Percentiles rank a stretch among this genome's conserved stretches.
These are phyloP conservation scores for Lissocephala sabroskyi DNA, from an alignment of 2,888 invertebrate species.

Conservation along the genomic window DNA sequence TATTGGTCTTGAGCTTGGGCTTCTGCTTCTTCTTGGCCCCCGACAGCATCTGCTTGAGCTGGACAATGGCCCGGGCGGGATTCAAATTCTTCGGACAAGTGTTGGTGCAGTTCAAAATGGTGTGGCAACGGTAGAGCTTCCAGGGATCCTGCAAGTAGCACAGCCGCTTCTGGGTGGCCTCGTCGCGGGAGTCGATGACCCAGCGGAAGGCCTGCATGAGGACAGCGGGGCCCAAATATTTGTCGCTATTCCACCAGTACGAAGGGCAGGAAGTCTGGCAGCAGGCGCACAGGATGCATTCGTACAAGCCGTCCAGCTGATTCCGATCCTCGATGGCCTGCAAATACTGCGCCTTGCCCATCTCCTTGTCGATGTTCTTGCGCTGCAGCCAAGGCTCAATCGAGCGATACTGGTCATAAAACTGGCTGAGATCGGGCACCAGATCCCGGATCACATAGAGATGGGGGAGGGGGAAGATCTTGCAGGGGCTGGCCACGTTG, in stretches of 20 bases:
- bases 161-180: conserved; percentile 82
- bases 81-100: conserved; percentile 97
- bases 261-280: conserved; percentile 97
- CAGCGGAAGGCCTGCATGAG: conserved; percentile 98
- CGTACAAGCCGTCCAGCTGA: conserved; percentile 95
- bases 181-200: conserved; percentile 97
- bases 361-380: conserved; percentile 68
- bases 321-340: conserved; percentile 92
- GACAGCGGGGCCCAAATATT: conserved; percentile 97
- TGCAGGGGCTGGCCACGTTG: conserved; percentile 76
- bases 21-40: conserved; percentile 85
- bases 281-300: conserved; percentile 97
- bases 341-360: conserved; percentile 84
- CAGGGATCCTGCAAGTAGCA: conserved; percentile 87
- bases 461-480: conserved; percentile 96
- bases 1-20: conserved; percentile 80
- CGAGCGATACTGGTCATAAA: conserved; percentile 93
- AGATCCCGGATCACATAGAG: conserved; percentile 98
- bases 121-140: conserved; percentile 94
- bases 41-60: conserved; percentile 90
- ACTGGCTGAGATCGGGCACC: conserved; percentile 93
- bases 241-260: conserved; percentile 99
- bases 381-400: conserved; percentile 96
- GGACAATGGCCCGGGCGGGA: conserved; percentile 94
- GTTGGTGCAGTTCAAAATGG: conserved; percentile 95